Base-by-base conservation (phyloP, 1,140 invertebrate genomes). In the Brachionus sp. region DNA sequence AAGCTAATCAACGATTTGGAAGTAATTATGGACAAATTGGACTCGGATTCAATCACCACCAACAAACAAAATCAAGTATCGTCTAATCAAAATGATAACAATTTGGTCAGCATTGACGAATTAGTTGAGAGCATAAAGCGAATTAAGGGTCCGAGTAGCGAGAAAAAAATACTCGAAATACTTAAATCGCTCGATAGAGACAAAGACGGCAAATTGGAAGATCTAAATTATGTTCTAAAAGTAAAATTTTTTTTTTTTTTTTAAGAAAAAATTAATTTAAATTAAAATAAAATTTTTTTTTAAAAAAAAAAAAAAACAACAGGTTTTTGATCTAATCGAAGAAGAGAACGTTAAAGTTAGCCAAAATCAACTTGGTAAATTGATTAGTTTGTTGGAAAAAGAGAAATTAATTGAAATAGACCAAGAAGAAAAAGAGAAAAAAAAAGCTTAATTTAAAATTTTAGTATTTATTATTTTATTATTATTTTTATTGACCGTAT, bases 341-440 rank as follows among this genome's bases (percentile, higher is more conserved):
- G 12, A 83, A 37, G 82, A 83, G 35, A 83, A 83, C 12, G 82
- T 83, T 37, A 42, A 70, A 77, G 66, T 83, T 6, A 70, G n/a
- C 13, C 50, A 83, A 39, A 42, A 57, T 12, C 68, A 73, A 44
- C 44, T 83, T 23, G 57, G 42, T 6, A 64, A 83, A 42, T 70
- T 83, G 13, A 12, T 83, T 16, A 50, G 73, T 62, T 37, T 83
- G 9, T 33, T 83, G 6, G 44, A 70, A 39, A 83, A 83, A 57
- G 82, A 83, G 62, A 64, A 83, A 35, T 13, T 68, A 0, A 53
- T 83, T 12, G 82, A 73, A 62, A 19, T 66, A 2, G 66, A 83
- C 73, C 10, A 70, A 75, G 80, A 82, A 68, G 44, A 77, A 33
- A 77, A 77, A 5, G 19, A 82, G 42, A 12, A 82, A 2, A 37